Evolutionary conservation across 92 coral and sea anemone species (phyloP).

Genomic region (Phenganax marumi): DNA sequence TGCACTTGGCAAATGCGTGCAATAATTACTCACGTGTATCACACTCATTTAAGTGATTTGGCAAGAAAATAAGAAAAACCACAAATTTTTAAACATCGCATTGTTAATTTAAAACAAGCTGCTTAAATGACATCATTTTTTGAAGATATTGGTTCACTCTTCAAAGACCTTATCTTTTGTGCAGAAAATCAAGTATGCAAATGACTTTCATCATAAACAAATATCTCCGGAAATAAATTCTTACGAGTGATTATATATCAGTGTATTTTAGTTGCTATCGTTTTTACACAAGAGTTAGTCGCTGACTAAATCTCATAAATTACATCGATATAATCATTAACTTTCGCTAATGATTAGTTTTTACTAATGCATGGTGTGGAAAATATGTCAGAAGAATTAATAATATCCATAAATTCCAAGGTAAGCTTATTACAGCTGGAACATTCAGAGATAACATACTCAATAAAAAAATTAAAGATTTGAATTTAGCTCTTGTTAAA

Average conservation of each 20-base stretch:
- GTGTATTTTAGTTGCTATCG: background rate
- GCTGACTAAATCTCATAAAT: background rate
- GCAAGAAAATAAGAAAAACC: background rate
- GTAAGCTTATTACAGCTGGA: background rate
- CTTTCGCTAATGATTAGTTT: background rate
- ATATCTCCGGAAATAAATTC: slow-evolving; percentile 1
- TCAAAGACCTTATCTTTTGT: background rate
- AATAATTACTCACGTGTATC: background rate
- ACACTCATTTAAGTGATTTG: background rate
- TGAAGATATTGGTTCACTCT: background rate
- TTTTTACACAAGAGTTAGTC: background rate
- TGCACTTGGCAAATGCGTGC: background rate
- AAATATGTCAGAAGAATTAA: slow-evolving; percentile 8
- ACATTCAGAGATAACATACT: background rate
- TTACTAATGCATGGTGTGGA: background rate
- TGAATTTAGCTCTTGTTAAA: background rate
- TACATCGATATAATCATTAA: background rate
- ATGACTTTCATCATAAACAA: background rate
- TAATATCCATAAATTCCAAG: slow-evolving; percentile 14
- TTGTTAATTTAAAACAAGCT: slow-evolving; percentile 11
- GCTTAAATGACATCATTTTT: background rate
- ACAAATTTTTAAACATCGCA: background rate
- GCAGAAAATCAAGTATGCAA: slow-evolving; percentile 8
- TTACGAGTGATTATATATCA: slow-evolving; percentile 6
- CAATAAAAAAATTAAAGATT: background rate